Percentiles rank a stretch among this genome's conserved stretches.
Conservation (phyloP, 1,140 invertebrate species). For the Drosophila seguyi region DNA sequence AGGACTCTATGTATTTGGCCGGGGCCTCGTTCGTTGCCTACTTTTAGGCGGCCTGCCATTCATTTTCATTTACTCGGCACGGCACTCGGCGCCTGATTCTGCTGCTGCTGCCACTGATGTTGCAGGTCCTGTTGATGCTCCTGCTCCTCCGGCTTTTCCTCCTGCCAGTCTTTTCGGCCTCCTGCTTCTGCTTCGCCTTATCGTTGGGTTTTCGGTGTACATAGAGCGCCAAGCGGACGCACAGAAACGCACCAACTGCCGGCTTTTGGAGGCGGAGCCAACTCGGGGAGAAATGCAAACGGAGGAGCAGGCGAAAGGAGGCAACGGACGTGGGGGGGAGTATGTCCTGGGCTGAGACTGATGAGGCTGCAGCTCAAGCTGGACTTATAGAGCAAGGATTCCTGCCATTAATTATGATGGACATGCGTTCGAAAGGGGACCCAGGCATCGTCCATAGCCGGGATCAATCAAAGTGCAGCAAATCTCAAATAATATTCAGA, state of each 20-base stretch:
- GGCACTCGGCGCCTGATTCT: conserved; percentile 45
- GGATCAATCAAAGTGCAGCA: conserved; percentile 71
- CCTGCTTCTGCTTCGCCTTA: conserved; percentile 57
- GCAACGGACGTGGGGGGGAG: neutral
- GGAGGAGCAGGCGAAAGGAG: neutral
- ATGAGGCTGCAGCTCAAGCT: conserved; percentile 10
- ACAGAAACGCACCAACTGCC: conserved; percentile 69
- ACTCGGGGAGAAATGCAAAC: conserved; percentile 19
- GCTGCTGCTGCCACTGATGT: conserved; percentile 18
- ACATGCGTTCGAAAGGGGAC: conserved; percentile 25
- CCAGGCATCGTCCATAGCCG: conserved; percentile 10
- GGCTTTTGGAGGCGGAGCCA: conserved; percentile 74
- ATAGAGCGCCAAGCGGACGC: conserved; percentile 66
- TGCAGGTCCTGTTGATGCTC: conserved; percentile 12
- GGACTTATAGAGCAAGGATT: conserved; percentile 63
- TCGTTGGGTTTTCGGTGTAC: conserved; percentile 74
- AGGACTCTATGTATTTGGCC: conserved; percentile 26
- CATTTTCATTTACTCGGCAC: conserved; percentile 77
- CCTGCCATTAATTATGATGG: conserved; percentile 75
- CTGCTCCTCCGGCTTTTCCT: conserved; percentile 22
- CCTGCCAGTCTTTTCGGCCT: conserved; percentile 9
- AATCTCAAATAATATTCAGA: conserved; percentile 61
- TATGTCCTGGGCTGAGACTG: conserved; percentile 8
- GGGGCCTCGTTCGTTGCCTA: conserved; percentile 58
- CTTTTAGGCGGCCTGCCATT: conserved; percentile 76